Percentiles rank a stretch among this genome's conserved stretches.
Evolutionary conservation across 2,797 vertebrate species (phyloP).

Genomic region (Xiphorhynchus erythropygius): DNA sequence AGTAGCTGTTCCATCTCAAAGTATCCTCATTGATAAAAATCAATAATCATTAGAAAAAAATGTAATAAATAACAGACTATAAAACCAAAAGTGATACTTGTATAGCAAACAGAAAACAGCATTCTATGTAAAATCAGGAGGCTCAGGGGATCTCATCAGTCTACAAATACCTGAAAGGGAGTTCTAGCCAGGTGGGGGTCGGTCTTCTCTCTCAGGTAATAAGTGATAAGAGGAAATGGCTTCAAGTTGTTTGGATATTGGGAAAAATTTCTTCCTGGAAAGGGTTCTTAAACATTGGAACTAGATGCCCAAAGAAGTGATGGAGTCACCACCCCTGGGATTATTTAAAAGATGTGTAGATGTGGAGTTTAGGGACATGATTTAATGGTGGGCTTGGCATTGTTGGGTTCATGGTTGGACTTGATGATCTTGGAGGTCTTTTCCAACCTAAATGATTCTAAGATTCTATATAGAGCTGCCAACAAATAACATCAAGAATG

Average conservation of each 20-base stretch:
- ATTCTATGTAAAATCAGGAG: neutral
- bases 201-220: neutral
- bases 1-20: neutral
- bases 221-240: neutral
- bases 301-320: neutral
- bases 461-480: neutral
- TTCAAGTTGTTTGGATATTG: neutral
- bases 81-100: neutral
- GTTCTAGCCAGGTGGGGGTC: accelerated
- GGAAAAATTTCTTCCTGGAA: neutral
- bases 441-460: neutral
- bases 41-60: neutral
- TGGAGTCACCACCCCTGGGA: neutral
- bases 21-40: neutral
- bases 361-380: neutral
- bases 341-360: neutral
- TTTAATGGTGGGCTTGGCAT: neutral
- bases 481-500: neutral
- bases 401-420: neutral
- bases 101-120: neutral
- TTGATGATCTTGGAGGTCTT: neutral
- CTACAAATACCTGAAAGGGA: neutral
- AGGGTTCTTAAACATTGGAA: neutral
- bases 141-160: neutral
- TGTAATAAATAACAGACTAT: neutral